phyloP scores from a whole-genome alignment of 2,113 vertebrate genomes.

The Ornithorhynchus anatinus region DNA sequence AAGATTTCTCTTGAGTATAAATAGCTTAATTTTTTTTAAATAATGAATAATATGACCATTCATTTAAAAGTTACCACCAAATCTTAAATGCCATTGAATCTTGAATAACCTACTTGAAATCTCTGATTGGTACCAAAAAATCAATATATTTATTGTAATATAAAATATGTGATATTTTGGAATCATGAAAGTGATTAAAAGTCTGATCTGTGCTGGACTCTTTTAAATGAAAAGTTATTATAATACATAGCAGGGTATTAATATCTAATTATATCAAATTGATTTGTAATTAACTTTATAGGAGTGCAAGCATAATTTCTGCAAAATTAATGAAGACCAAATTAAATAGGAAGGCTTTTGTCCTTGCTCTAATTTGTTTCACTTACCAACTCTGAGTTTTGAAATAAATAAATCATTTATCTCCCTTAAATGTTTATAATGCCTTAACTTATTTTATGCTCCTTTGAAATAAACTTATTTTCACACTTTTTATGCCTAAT shows the following conservation, averaged over 20 bases:
- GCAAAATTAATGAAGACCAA: constrained; percentile 63
- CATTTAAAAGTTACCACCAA: no score
- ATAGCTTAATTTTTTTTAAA: no score
- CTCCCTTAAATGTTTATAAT: background rate
- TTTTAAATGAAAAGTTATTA: constrained; percentile 68
- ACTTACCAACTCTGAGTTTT: constrained; percentile 33
- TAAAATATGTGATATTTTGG: constrained; percentile 6
- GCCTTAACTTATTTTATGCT: background rate
- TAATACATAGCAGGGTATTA: constrained; percentile 70
- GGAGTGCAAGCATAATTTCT: constrained; percentile 60
- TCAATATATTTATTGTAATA: background rate
- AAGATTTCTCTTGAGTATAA: no score
- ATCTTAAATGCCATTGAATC: constrained; percentile 10
- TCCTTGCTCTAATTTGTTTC: constrained; percentile 50
- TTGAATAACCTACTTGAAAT: constrained; percentile 1
- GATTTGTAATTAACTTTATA: constrained; percentile 69
- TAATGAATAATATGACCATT: no score
- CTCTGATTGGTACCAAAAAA: constrained; percentile 17
- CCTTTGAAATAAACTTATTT: background rate
- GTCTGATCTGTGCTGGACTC: constrained; percentile 47
- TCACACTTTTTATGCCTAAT: background rate
- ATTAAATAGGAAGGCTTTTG: constrained; percentile 47
- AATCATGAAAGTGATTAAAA: constrained; percentile 46
- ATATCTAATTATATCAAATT: constrained; percentile 73
- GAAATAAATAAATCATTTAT: constrained; percentile 38